Evolutionary conservation across 64 coral and sea anemone species (phyloP).

Genomic region (Stylophora pistillata): DNA sequence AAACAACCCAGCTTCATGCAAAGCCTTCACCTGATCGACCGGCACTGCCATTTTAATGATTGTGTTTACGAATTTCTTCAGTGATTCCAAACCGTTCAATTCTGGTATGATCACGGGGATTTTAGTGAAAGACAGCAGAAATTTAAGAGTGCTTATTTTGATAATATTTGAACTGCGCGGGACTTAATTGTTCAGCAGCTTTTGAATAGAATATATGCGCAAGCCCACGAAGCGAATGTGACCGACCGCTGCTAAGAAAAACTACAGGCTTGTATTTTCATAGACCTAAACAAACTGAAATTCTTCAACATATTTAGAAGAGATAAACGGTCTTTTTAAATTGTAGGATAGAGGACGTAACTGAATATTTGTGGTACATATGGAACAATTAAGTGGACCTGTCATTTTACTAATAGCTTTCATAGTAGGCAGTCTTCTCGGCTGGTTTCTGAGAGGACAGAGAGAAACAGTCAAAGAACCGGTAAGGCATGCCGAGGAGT

Average conservation of each 20-base stretch:
- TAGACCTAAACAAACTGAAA: neutral
- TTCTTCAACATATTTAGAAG: neutral
- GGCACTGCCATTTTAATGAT: slow-evolving; percentile 1
- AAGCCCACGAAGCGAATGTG: neutral
- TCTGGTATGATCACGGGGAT: neutral
- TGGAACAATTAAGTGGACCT: neutral
- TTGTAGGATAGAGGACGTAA: neutral
- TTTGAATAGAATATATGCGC: neutral
- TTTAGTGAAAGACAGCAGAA: neutral
- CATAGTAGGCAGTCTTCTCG: slow-evolving; percentile 10
- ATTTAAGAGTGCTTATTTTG: neutral
- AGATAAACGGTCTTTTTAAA: too few species aligned
- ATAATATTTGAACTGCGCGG: slow-evolving; percentile 40
- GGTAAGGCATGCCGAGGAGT: neutral
- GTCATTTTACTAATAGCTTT: slow-evolving; percentile 25
- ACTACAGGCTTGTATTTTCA: neutral
- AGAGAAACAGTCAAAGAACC: neutral
- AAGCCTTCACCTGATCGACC: slow-evolving; percentile 80
- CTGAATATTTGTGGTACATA: neutral
- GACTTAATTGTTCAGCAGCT: neutral
- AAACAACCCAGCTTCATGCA: slow-evolving; percentile 83
- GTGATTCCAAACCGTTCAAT: neutral
- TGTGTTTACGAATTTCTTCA: neutral
- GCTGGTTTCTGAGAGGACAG: slow-evolving; percentile 26
- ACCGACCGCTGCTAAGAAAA: neutral